Conservation (phyloP, 2,888 invertebrate genomes). For the Agrochola litura region DNA sequence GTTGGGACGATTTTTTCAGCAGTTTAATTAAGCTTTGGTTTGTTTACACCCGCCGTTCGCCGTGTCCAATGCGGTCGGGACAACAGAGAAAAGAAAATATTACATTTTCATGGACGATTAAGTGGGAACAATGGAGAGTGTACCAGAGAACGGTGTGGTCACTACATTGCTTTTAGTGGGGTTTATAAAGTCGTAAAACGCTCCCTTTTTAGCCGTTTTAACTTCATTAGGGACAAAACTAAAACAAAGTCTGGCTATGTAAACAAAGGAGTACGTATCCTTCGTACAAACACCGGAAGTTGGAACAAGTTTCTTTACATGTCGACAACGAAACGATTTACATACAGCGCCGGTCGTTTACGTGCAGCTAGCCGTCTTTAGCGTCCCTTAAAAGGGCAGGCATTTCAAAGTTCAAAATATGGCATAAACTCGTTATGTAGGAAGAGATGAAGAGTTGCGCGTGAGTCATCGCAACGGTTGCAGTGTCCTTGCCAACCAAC, state of each 20-base stretch:
- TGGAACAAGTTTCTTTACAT: slow-evolving; percentile 61
- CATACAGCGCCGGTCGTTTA: slow-evolving; percentile 65
- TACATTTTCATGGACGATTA: slow-evolving; percentile 73
- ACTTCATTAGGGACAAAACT: slow-evolving; percentile 28
- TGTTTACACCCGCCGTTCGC: slow-evolving; percentile 53
- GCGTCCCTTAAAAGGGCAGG: slow-evolving; percentile 64
- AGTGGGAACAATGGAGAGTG: slow-evolving; percentile 68
- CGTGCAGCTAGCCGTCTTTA: slow-evolving; percentile 40
- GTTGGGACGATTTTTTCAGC: slow-evolving; percentile 53
- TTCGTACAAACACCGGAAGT: slow-evolving; percentile 56
- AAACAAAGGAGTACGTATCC: slow-evolving; percentile 55
- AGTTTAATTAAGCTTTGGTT: slow-evolving; percentile 57
- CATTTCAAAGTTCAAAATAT: slow-evolving; percentile 68
- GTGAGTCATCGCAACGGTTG: slow-evolving; percentile 77
- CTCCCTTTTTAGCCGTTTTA: slow-evolving; percentile 34
- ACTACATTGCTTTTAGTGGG: slow-evolving; percentile 28
- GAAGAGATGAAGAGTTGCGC: slow-evolving; percentile 61
- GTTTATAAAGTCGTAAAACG: slow-evolving; percentile 32
- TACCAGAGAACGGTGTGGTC: slow-evolving; percentile 40
- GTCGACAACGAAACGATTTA: slow-evolving; percentile 61
- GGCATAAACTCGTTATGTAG: slow-evolving; percentile 65
- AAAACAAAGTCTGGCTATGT: slow-evolving; percentile 34
- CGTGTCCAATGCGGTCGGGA: slow-evolving; percentile 52
- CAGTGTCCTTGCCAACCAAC: slow-evolving; percentile 74
- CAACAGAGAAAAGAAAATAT: slow-evolving; percentile 64